Base-by-base conservation (phyloP, 2,113 vertebrate genomes). In the Rissa tridactyla region DNA sequence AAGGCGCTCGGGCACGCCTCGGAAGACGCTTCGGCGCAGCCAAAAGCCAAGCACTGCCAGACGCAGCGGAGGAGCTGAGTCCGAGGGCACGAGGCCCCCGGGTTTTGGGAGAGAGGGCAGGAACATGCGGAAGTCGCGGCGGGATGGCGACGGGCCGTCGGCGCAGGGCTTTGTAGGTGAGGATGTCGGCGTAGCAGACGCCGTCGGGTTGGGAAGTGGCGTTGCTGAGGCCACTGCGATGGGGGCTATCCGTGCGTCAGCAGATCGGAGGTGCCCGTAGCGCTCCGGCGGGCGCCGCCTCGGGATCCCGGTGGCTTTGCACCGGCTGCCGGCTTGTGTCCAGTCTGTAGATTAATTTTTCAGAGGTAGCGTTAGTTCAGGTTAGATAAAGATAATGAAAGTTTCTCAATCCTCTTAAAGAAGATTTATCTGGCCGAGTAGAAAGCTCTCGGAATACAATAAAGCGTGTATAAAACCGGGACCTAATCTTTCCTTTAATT, bases 401-500 rank as follows among this genome's bases (percentile, higher is more conserved):
- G 97, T 98, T 98, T 98, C 96, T 96, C 98, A 98, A 98, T 98
- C 98, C 97, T 98, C 98, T 97, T 98, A 98, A 98, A 97, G 96
- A 97, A 98, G 97, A 98, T 98, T 98, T 98, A 98, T 98, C 97
- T 97, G 97, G 97, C 98, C 86, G 95, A 97, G 98, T 97, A 97
- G 97, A 98, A 98, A 98, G 98, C 97, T 95, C 98, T 98, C 22
- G 13, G 97, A 98, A 97, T 97, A 98, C 97, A 98, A 98, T 98
- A 98, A 98, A 96, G 96, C 93, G 36, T 96, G 96, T 97, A 98
- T 97, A 98, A 98, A 98, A 98, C 96, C 92, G 87, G 96, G 93
- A 93, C 94, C 96, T 98, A 98, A 99, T 99, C 98, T 98, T 92
- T 94, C 96, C 97, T 98, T 98, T 99, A 98, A 99, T 99, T 99